Percentiles rank a stretch among this genome's conserved stretches.
phyloP scores from a whole-genome alignment of 1,140 invertebrate species.

The Drosophila seguyi region DNA sequence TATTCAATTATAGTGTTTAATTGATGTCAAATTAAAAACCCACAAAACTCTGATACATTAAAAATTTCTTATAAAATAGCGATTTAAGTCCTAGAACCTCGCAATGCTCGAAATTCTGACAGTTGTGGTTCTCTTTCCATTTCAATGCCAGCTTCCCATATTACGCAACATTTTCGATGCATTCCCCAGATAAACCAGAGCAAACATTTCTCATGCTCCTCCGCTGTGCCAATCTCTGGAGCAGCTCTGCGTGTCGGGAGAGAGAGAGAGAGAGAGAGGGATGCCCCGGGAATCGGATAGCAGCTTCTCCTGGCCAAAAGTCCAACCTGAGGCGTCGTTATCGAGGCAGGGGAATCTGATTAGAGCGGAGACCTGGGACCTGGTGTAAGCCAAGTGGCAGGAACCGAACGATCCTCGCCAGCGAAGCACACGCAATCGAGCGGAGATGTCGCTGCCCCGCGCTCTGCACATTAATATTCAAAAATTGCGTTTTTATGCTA shows the following conservation, averaged over 20 bases:
- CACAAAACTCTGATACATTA: not conserved
- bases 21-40: not conserved
- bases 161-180: constrained; percentile 59
- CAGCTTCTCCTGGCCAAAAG: constrained; percentile 53
- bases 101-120: constrained; percentile 1
- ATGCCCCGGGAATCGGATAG: constrained; percentile 43
- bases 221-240: constrained; percentile 42
- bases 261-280: constrained; percentile 59
- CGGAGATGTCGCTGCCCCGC: constrained; percentile 53
- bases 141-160: constrained; percentile 28
- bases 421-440: constrained; percentile 63
- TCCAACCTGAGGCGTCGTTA: constrained; percentile 53
- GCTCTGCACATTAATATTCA: constrained; percentile 81
- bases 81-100: too few relatives aligned
- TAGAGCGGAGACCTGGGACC: constrained; percentile 40
- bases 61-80: not conserved
- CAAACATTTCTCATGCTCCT: constrained; percentile 74
- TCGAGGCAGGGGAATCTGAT: constrained; percentile 58
- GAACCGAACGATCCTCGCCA: constrained; percentile 26
- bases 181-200: constrained; percentile 61
- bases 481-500: constrained; percentile 85
- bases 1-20: not conserved
- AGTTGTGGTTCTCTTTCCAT: not conserved
- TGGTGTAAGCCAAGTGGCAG: constrained; percentile 77
- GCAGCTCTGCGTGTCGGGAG: constrained; percentile 56